Evolutionary conservation across 1,140 invertebrate genomes (phyloP).

Genomic region (Luehdorfia chinensis): DNA sequence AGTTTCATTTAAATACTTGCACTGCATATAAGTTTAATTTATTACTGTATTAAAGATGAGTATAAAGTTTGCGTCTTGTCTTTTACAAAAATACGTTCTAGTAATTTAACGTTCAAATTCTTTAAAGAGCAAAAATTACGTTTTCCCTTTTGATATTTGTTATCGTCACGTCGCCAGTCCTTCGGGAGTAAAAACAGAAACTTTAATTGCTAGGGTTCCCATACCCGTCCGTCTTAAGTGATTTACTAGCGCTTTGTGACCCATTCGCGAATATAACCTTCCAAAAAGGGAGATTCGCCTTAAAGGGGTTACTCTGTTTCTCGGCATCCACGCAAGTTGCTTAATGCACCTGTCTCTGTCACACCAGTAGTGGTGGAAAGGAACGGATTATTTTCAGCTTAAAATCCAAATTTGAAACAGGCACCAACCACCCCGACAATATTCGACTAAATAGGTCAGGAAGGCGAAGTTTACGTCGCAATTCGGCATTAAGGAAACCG

Average conservation of each 20-base stretch:
- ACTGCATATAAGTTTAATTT: no score
- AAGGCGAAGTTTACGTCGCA: constrained; percentile 70
- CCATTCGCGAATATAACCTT: constrained; percentile 41
- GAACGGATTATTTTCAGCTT: constrained; percentile 35
- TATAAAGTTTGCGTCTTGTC: no score
- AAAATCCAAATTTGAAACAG: constrained; percentile 57
- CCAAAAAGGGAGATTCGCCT: constrained; percentile 19
- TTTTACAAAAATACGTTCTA: no score
- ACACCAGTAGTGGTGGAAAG: constrained; percentile 28
- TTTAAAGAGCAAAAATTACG: constrained; percentile 6
- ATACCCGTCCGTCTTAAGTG: constrained; percentile 54
- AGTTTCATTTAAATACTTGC: no score
- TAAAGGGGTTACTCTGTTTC: constrained; percentile 14
- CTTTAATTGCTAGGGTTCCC: constrained; percentile 40
- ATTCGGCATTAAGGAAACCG: constrained; percentile 63
- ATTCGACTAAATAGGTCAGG: constrained; percentile 72
- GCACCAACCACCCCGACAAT: constrained; percentile 41
- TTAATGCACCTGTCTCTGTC: constrained; percentile 30
- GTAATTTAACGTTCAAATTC: no score
- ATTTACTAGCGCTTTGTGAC: constrained; percentile 60
- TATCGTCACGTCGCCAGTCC: constrained; percentile 42
- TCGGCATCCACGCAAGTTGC: constrained; percentile 14
- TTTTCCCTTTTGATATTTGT: constrained; percentile 37
- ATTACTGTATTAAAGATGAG: no score
- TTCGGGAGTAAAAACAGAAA: constrained; percentile 57